Evolutionary conservation across 2,888 invertebrate genomes (phyloP).

Genomic region (Monochamus alternatus): DNA sequence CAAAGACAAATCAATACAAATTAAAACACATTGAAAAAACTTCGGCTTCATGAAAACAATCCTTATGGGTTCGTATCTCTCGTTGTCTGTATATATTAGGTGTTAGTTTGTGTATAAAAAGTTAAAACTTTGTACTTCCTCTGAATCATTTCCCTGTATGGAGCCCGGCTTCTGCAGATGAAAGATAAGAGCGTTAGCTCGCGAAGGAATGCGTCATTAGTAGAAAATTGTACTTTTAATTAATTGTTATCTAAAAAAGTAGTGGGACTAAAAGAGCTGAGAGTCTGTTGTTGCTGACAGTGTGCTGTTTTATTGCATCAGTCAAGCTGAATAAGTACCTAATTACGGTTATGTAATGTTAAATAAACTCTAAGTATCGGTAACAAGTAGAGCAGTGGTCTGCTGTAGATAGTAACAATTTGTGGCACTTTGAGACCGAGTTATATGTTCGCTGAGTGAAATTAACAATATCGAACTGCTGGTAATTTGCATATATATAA

Average conservation of each 20-base stretch:
- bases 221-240: slow-evolving; percentile 50
- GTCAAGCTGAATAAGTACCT: slow-evolving; percentile 60
- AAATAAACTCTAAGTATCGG: slow-evolving; percentile 58
- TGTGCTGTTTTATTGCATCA: slow-evolving; percentile 57
- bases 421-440: slow-evolving; percentile 58
- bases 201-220: slow-evolving; percentile 42
- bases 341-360: slow-evolving; percentile 60
- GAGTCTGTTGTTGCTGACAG: slow-evolving; percentile 47
- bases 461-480: slow-evolving; percentile 51
- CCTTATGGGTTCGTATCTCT: too few species aligned
- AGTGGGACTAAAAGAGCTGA: slow-evolving; percentile 48
- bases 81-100: too few species aligned
- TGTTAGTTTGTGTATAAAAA: too few species aligned
- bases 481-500: slow-evolving; percentile 38
- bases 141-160: slow-evolving; percentile 20
- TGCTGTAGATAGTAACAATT: slow-evolving; percentile 58
- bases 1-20: too few species aligned
- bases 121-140: too few species aligned
- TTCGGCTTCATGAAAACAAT: too few species aligned
- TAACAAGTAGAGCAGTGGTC: slow-evolving; percentile 60
- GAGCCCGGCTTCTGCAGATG: slow-evolving; percentile 5
- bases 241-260: slow-evolving; percentile 51
- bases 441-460: slow-evolving; percentile 54
- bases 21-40: too few species aligned
- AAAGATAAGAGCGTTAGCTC: slow-evolving; percentile 33